Evolutionary conservation across 2,888 invertebrate species (phyloP), one percentile per base, ranked within the genome.

Genomic region (Belgica antarctica): DNA sequence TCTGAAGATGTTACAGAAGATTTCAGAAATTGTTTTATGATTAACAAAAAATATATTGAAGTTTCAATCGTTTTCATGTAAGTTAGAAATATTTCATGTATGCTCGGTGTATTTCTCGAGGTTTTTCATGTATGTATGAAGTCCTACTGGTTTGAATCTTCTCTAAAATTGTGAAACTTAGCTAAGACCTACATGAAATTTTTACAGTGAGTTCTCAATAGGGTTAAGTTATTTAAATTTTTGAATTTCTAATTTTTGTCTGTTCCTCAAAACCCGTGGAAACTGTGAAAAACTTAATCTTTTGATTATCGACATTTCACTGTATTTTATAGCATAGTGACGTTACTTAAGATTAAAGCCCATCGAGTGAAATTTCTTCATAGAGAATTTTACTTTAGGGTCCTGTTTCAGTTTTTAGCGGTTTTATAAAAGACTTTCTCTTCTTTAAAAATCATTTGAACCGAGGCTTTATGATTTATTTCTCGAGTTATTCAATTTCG

Each of bases 401-500:
- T 52, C 19, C 19, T 52, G 4, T 46, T 46, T 46, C 12, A 46
- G 3, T 3, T 46, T 46, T 10, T 15, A 46, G 17, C 17, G 15
- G 12, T 15, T 46, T 12, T n/a, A n/a, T 10, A 46, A 15, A 15
- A 7, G 17, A 52, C 5, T 59, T 59, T n/a, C 4, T 59, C 27
- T 10, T 15, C 25, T n/a, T 24, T 27, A 27, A 59, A 19, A 59
- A 57, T 22, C 17, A 17, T 57, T 17, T n/a, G n/a, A n/a, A n/a
- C n/a, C n/a, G n/a, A n/a, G n/a, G n/a, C n/a, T 22, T 57, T 22
- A 57, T 4, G 27, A 59, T 59, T 52, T 52, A 52, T 52, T 52
- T 17, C n/a, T 17, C n/a, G 5, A n/a, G n/a, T n/a, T 10, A 10
- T 17, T 17, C 3, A 59, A 4, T 59, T 25, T 59, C 1, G 2